phyloP scores from a whole-genome alignment of 1,140 invertebrate genomes.

The Drosophila ficusphila region DNA sequence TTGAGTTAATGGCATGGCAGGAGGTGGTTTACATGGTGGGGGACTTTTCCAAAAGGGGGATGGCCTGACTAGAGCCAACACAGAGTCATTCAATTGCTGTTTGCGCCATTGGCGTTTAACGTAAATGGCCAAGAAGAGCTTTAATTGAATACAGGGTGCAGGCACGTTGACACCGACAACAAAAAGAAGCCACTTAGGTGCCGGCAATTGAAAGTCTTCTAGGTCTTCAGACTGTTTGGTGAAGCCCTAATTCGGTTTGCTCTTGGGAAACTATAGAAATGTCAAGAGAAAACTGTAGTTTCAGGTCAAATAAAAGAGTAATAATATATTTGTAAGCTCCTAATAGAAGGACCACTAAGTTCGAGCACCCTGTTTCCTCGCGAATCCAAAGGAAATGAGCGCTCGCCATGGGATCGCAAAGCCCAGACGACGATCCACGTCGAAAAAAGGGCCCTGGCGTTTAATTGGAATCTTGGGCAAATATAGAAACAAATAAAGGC shows the following conservation, averaged over 20 bases:
- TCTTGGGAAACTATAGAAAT: too few species aligned
- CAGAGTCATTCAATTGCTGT: conserved; percentile 66
- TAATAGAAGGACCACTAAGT: too few species aligned
- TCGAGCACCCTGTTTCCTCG: conserved; percentile 14
- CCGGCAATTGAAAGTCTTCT: neutral
- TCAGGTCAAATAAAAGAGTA: too few species aligned
- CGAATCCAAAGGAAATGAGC: conserved; percentile 9
- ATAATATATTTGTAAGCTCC: too few species aligned
- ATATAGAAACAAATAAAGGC: conserved; percentile 81
- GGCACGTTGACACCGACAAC: neutral
- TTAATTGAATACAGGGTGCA: conserved; percentile 69
- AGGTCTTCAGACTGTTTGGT: too few species aligned
- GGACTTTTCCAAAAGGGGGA: conserved; percentile 1
- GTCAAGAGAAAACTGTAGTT: too few species aligned
- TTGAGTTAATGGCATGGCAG: conserved; percentile 42
- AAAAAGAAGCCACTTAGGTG: conserved; percentile 4
- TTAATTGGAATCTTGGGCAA: conserved; percentile 80
- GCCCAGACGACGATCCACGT: neutral
- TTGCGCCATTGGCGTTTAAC: conserved; percentile 66
- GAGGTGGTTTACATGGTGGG: conserved; percentile 1
- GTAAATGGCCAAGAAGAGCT: conserved; percentile 36
- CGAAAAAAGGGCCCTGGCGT: conserved; percentile 58
- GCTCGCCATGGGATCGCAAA: conserved; percentile 37
- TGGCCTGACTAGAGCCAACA: neutral
- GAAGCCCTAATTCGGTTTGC: too few species aligned